These are phyloP conservation scores for Aricia artaxerxes DNA, from an alignment of 2,888 invertebrate species.

Conservation along the genomic window DNA sequence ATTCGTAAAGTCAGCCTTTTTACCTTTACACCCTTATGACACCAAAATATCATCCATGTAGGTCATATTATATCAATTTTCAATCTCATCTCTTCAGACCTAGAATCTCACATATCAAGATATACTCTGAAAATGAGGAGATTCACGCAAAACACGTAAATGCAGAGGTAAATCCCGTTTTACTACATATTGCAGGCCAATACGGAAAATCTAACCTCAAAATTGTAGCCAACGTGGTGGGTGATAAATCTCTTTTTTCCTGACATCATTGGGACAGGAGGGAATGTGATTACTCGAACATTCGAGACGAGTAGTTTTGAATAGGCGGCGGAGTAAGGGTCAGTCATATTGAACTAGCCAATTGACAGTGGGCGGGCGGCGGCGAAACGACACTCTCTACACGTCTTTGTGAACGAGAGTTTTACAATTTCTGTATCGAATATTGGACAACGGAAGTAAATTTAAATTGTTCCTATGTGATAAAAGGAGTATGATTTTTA, in stretches of 20 bases:
- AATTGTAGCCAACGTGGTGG: constrained; percentile 32
- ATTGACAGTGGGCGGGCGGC: constrained; percentile 40
- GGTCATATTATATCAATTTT: too few species aligned
- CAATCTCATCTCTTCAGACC: background rate
- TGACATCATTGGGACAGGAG: constrained; percentile 38
- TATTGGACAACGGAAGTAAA: constrained; percentile 20
- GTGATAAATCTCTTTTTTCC: constrained; percentile 39
- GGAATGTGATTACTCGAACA: constrained; percentile 44
- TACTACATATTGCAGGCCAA: constrained; percentile 32
- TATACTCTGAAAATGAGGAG: background rate
- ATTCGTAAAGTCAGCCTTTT: too few species aligned
- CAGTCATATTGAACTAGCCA: constrained; percentile 44
- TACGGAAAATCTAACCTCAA: constrained; percentile 31
- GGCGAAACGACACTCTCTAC: constrained; percentile 44
- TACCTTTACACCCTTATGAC: too few species aligned
- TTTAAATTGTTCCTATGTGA: background rate
- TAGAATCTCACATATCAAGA: background rate
- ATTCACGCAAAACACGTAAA: constrained; percentile 14
- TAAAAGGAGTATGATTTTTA: background rate
- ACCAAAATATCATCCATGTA: too few species aligned
- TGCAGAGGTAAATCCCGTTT: constrained; percentile 32
- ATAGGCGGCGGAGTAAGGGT: constrained; percentile 44
- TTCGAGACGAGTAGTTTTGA: constrained; percentile 44
- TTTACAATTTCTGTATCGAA: constrained; percentile 43
- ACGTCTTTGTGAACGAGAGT: constrained; percentile 50